Conservation (phyloP, 2,888 invertebrate species). For the Heterodera filipjevi region DNA sequence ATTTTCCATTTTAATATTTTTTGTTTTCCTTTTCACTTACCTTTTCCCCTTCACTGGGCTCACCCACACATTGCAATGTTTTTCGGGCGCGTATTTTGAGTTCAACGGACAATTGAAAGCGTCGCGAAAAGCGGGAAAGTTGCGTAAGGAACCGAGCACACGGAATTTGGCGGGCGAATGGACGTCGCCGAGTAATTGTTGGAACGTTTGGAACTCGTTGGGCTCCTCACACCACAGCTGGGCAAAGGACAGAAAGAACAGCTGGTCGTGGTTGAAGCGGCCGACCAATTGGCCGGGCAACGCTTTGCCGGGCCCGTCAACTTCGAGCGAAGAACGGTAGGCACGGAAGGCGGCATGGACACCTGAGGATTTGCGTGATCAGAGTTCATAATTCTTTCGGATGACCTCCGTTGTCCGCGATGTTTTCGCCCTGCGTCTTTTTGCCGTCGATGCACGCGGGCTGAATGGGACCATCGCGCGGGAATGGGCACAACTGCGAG, state of each 20-base stretch:
- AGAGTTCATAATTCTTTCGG: not conserved
- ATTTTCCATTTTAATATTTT: too few relatives aligned
- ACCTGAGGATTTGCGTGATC: conserved; percentile 46
- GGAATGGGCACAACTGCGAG: conserved; percentile 31
- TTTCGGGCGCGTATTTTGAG: conserved; percentile 46
- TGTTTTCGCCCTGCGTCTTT: conserved; percentile 82
- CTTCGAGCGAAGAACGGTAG: conserved; percentile 50
- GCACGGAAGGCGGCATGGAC: conserved; percentile 56
- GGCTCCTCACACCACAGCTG: conserved; percentile 53
- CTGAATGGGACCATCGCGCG: not conserved
- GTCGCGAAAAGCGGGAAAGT: conserved; percentile 60
- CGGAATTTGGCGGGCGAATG: conserved; percentile 56
- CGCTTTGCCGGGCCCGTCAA: conserved; percentile 51
- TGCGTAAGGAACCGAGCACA: conserved; percentile 51
- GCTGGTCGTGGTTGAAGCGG: conserved; percentile 55
- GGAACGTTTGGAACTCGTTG: conserved; percentile 39
- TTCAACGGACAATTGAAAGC: conserved; percentile 58
- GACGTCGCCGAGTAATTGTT: conserved; percentile 51
- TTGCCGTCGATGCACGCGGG: conserved; percentile 68
- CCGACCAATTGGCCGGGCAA: conserved; percentile 55
- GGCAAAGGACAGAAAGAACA: conserved; percentile 59
- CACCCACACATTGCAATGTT: conserved; percentile 59
- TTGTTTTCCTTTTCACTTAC: not conserved
- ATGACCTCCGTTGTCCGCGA: conserved; percentile 83
- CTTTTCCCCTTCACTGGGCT: conserved; percentile 10